Evolutionary conservation across 2,888 invertebrate species (phyloP).

Genomic region (Pachliopta kotzebuea): DNA sequence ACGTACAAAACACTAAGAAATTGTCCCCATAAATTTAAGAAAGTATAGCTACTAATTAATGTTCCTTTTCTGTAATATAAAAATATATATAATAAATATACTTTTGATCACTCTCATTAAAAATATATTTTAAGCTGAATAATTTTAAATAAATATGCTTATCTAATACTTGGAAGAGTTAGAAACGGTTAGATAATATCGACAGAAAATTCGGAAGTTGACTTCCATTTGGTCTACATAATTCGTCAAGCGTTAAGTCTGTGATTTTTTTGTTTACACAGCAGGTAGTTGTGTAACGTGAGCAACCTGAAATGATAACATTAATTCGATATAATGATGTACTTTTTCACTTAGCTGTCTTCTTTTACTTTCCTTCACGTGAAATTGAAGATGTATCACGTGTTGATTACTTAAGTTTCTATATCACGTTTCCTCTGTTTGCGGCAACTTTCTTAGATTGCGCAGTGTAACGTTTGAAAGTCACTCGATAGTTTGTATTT

Average conservation of each 20-base stretch:
- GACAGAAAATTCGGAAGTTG: constrained; percentile 59
- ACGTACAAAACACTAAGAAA: not conserved
- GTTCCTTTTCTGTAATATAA: not conserved
- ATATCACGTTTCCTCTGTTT: constrained; percentile 48
- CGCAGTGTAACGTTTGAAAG: constrained; percentile 28
- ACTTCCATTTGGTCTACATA: constrained; percentile 51
- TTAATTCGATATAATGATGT: constrained; percentile 30
- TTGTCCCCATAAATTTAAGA: not conserved
- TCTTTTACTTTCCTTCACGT: constrained; percentile 59
- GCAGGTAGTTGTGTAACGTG: constrained; percentile 18
- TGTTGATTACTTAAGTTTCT: constrained; percentile 52
- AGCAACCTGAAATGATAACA: constrained; percentile 28
- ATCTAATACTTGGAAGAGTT: constrained; percentile 31
- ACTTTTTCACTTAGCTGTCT: constrained; percentile 35
- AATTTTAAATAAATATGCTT: constrained; percentile 1
- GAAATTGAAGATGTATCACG: constrained; percentile 54
- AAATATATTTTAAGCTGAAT: constrained; percentile 8
- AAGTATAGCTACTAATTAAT: not conserved
- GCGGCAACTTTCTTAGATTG: constrained; percentile 30
- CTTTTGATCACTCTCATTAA: not conserved
- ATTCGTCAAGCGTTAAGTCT: constrained; percentile 37
- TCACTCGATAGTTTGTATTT: constrained; percentile 19
- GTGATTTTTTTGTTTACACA: constrained; percentile 23
- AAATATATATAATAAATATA: not conserved
- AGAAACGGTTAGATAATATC: constrained; percentile 43